Conservation (phyloP, 2,113 vertebrate species). For the Thalassarche chlororhynchos region DNA sequence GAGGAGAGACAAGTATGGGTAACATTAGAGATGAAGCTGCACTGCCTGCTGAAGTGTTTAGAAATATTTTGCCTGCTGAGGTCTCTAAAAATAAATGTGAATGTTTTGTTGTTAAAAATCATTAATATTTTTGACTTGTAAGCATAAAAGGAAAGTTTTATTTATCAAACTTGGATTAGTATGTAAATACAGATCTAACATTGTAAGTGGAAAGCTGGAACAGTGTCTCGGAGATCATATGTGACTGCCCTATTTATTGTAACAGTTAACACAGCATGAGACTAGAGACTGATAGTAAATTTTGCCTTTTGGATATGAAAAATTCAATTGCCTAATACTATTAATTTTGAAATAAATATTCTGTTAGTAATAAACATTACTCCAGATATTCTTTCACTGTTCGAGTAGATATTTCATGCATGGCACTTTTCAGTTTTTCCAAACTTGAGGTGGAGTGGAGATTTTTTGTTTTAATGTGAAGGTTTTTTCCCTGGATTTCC, state of each 20-base stretch:
- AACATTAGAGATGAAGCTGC: neutral
- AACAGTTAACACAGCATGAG: neutral
- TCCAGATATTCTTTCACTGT: neutral
- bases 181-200: neutral
- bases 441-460: neutral
- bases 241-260: neutral
- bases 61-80: neutral
- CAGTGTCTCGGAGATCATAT: neutral
- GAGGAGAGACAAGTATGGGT: neutral
- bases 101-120: neutral
- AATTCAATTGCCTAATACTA: neutral
- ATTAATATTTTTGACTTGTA: neutral
- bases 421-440: neutral
- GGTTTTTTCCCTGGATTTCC: neutral
- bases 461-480: neutral
- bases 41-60: neutral
- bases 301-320: neutral
- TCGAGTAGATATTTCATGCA: neutral
- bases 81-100: neutral
- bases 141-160: neutral
- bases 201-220: neutral
- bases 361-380: neutral
- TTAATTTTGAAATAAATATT: constrained; percentile 7
- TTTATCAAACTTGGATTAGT: neutral
- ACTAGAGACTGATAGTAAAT: neutral